These are phyloP conservation scores for Ophion slaviceki DNA, from an alignment of 2,888 invertebrate species.

Conservation along the genomic window DNA sequence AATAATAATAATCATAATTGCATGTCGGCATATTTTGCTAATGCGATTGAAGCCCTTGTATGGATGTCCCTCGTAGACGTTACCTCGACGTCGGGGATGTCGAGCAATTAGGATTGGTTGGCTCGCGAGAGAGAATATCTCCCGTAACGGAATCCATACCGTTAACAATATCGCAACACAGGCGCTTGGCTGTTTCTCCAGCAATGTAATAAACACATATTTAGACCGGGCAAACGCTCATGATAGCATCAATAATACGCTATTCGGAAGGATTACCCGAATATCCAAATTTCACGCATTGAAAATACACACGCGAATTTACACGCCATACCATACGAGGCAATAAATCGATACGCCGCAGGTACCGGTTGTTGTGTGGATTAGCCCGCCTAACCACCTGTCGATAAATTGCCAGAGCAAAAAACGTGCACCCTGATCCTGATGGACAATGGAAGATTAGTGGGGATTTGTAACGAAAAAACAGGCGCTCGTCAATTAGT, in stretches of 20 bases:
- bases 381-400: constrained; percentile 60
- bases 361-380: constrained; percentile 58
- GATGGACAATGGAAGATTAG: not conserved
- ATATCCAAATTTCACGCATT: constrained; percentile 54
- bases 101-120: constrained; percentile 6
- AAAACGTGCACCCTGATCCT: constrained; percentile 13
- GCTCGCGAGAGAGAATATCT: constrained; percentile 49
- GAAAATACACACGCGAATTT: constrained; percentile 26
- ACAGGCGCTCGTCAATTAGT: not conserved
- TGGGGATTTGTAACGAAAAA: not conserved
- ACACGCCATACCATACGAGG: constrained; percentile 20
- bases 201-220: constrained; percentile 69
- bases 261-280: constrained; percentile 59
- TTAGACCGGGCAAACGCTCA: constrained; percentile 49
- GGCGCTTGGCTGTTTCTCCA: constrained; percentile 57
- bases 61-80: constrained; percentile 44
- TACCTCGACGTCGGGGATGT: constrained; percentile 18
- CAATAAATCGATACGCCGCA: constrained; percentile 46
- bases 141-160: constrained; percentile 54
- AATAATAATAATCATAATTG: constrained; percentile 26
- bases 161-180: constrained; percentile 62
- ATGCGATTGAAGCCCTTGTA: constrained; percentile 23
- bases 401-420: constrained; percentile 47
- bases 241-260: constrained; percentile 61
- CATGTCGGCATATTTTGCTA: constrained; percentile 30